phyloP scores from a whole-genome alignment of 2,113 vertebrate genomes.

The Ammodytes dubius region DNA sequence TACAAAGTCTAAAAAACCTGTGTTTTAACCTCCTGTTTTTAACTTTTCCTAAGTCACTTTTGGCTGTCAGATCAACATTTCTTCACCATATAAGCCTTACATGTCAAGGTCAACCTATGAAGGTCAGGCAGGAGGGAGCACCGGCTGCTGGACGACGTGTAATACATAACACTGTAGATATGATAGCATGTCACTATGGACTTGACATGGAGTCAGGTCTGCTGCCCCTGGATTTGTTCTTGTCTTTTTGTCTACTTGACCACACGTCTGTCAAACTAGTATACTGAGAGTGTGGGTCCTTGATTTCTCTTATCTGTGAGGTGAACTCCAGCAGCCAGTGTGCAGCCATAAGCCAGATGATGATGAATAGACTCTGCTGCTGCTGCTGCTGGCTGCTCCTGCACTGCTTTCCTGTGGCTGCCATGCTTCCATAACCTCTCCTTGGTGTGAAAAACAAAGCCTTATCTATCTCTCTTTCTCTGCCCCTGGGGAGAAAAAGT shows the following conservation, averaged over 20 bases:
- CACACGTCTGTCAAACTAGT: conserved; percentile 26
- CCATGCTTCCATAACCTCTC: conserved; percentile 55
- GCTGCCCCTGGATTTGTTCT: conserved; percentile 11
- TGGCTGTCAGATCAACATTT: conserved; percentile 27
- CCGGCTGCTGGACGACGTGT: conserved; percentile 26
- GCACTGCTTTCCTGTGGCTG: conserved; percentile 37
- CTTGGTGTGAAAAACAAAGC: conserved; percentile 63
- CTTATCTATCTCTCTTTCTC: conserved; percentile 8
- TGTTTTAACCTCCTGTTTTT: conserved; percentile 30
- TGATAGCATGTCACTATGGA: conserved; percentile 45
- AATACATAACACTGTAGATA: conserved; percentile 52
- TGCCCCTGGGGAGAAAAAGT: conserved; percentile 10
- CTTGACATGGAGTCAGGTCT: conserved; percentile 29
- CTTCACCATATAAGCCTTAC: conserved; percentile 14
- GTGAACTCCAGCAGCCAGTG: conserved; percentile 40
- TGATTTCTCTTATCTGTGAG: conserved; percentile 57
- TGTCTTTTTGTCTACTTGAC: conserved; percentile 28
- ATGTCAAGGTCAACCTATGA: conserved; percentile 34
- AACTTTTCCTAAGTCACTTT: conserved; percentile 25
- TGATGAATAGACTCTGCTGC: conserved; percentile 62
- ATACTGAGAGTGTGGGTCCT: conserved; percentile 39
- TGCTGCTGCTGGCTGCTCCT: conserved; percentile 33
- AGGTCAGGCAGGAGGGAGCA: conserved; percentile 29
- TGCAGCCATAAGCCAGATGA: conserved; percentile 55
- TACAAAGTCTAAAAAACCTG: conserved; percentile 29